phyloP scores from a whole-genome alignment of 1,140 invertebrate genomes.

The Zaprionus kolodkinae region DNA sequence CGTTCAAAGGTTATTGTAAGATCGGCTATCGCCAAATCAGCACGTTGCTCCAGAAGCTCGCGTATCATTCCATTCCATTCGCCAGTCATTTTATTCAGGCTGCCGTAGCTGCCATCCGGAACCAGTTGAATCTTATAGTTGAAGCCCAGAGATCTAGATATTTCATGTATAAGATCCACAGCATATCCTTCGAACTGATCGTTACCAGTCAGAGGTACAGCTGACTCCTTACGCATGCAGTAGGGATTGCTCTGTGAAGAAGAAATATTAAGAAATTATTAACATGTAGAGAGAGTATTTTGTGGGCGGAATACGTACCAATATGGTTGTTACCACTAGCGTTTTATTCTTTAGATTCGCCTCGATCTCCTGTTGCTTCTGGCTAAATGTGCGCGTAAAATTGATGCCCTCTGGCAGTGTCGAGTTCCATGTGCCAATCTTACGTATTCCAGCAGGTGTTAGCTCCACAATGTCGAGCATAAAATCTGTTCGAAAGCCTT shows the following conservation, averaged over 20 bases:
- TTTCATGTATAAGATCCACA: conserved; percentile 94
- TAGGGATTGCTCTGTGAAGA: conserved; percentile 93
- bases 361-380: conserved; percentile 92
- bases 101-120: conserved; percentile 92
- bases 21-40: conserved; percentile 96
- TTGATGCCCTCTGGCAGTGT: conserved; percentile 91
- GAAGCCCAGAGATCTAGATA: conserved; percentile 94
- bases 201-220: conserved; percentile 91
- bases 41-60: conserved; percentile 94
- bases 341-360: conserved; percentile 96
- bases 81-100: conserved; percentile 89
- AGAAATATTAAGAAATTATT: not conserved
- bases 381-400: conserved; percentile 94
- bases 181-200: conserved; percentile 95
- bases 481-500: conserved; percentile 96
- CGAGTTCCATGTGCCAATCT: conserved; percentile 95
- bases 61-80: conserved; percentile 98
- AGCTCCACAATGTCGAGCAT: conserved; percentile 95
- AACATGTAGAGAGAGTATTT: not conserved
- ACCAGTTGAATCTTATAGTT: conserved; percentile 94
- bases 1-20: conserved; percentile 96
- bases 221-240: conserved; percentile 94
- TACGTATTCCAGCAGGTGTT: conserved; percentile 90
- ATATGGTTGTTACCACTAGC: conserved; percentile 94
- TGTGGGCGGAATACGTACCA: conserved; percentile 87